Evolutionary conservation across 2,797 vertebrate species (phyloP).

Genomic region (Danio tinwini): DNA sequence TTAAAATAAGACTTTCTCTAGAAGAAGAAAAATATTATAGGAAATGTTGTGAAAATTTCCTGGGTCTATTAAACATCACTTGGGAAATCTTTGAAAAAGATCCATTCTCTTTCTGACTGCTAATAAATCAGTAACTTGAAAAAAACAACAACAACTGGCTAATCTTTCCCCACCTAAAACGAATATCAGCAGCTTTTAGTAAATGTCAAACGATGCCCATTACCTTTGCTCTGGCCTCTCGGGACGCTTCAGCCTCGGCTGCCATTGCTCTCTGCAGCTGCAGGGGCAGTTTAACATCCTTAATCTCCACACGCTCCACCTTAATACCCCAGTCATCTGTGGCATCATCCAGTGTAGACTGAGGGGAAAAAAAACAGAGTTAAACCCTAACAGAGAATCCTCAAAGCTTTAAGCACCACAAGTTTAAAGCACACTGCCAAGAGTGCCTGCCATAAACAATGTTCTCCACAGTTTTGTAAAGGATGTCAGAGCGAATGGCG

Average conservation of each 20-base stretch:
- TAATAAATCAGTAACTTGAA: too few species aligned
- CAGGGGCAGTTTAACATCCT: constrained; percentile 92
- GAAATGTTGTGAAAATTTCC: too few species aligned
- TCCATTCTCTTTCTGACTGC: too few species aligned
- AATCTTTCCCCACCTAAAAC: neutral
- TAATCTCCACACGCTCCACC: constrained; percentile 97
- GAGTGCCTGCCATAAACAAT: constrained; percentile 10
- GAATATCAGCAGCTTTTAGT: neutral
- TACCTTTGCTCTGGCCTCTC: constrained; percentile 96
- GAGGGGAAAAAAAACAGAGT: constrained; percentile 3
- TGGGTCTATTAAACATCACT: too few species aligned
- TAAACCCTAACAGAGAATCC: neutral
- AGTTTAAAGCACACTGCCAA: neutral
- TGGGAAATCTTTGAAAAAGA: too few species aligned
- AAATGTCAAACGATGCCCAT: neutral
- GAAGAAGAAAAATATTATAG: too few species aligned
- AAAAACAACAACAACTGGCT: neutral
- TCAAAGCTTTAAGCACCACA: neutral
- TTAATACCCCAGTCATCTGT: constrained; percentile 97
- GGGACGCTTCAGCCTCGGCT: constrained; percentile 91
- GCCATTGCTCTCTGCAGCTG: constrained; percentile 99
- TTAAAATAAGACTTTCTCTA: too few species aligned
- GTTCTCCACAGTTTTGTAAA: neutral
- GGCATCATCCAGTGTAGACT: constrained; percentile 89
- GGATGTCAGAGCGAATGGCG: constrained; percentile 3